Percentiles rank a stretch among this genome's conserved stretches.
Conservation (phyloP, 2,888 invertebrate species). For the Ochropacha duplaris region DNA sequence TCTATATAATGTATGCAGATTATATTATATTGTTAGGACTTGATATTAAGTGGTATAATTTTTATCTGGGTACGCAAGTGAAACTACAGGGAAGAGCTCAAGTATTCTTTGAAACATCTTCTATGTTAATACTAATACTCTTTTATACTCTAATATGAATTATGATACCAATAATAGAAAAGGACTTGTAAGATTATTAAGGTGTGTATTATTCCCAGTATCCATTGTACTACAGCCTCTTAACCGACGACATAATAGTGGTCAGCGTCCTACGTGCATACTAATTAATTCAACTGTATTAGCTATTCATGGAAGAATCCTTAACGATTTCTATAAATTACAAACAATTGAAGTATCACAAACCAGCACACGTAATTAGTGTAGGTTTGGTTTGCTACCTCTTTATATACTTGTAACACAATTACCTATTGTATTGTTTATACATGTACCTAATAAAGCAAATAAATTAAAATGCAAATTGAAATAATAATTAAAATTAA, state of each 20-base stretch:
- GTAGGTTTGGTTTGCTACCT: not conserved
- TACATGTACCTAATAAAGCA: not conserved
- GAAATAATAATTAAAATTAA: not conserved
- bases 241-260: not conserved
- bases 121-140: too few species aligned
- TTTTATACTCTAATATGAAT: too few species aligned
- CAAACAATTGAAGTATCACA: not conserved
- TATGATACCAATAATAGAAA: too few species aligned
- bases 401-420: too few species aligned
- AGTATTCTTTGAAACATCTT: too few species aligned
- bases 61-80: too few species aligned
- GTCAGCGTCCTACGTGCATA: not conserved
- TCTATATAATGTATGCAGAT: too few species aligned
- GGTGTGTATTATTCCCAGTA: not conserved
- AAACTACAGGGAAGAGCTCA: too few species aligned
- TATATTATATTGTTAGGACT: too few species aligned
- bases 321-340: not conserved
- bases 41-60: too few species aligned
- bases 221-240: not conserved
- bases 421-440: not conserved
- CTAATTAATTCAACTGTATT: slow-evolving; percentile 1
- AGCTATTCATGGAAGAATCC: slow-evolving; percentile 1
- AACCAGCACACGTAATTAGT: not conserved
- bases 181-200: not conserved
- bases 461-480: not conserved